Evolutionary conservation across 2,888 invertebrate genomes (phyloP), one percentile per base, ranked within the genome.

Genomic region (Leptinotarsa rubiginosa): DNA sequence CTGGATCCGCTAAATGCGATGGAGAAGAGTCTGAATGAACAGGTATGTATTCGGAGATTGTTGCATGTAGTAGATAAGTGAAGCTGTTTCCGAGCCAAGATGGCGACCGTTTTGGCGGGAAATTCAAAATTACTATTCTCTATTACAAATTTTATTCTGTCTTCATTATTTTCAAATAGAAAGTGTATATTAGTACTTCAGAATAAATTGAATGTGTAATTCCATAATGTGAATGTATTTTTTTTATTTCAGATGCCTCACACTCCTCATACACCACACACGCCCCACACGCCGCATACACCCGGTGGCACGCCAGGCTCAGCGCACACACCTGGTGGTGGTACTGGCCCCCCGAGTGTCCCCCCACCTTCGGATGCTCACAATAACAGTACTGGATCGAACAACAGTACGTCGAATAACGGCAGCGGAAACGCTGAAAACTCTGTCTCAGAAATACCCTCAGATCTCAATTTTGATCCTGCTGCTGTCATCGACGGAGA

Each of bases 401-500:
- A 86, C 78, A 86, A 85, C 80, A 86, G 83, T 74, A 87, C 75
- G 47, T 72, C 69, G 22, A 67, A 72, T 15, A 70, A 70, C 25
- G 70, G 74, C 59, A 73, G 69, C n/a, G 76, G 76, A 54, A 77
- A 75, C 50, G 73, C 75, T 72, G 81, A 80, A 62, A 65, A 67
- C 20, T 70, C 59, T 70, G 83, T 77, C 73, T 84, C 86, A 73
- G 95, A 95, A 88, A 92, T 96, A 84, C 95, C 95, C 78, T 95
- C 95, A 70, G 96, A 96, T 88, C 91, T 97, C 85, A 96, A 96
- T 89, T 97, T 97, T 87, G 97, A 97, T 89, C 97, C 97, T 54
- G 94, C 96, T 80, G 95, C 96, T 79, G 96, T 96, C 82, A 97
- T 97, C 84, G 97, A 96, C 84, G 96, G 96, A 73, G 97, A 97